These are phyloP conservation scores for Poecilobothrus nobilitatus DNA, from an alignment of 2,888 invertebrate species.

Conservation along the genomic window DNA sequence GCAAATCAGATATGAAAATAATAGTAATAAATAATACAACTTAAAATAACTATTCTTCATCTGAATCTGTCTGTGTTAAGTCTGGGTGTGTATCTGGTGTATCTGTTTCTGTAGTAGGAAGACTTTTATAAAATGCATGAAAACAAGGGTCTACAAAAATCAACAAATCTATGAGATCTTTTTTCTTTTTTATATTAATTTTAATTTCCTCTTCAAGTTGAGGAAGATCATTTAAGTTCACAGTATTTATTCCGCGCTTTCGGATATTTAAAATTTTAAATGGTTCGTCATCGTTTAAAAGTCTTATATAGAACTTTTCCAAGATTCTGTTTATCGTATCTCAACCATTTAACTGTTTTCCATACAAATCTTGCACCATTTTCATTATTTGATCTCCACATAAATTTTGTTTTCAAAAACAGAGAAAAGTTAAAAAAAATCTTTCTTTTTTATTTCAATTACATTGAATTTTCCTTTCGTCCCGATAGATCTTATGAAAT, in stretches of 20 bases:
- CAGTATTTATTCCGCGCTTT: background rate
- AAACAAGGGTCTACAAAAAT: constrained; percentile 11
- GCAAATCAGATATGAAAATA: no score
- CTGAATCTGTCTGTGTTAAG: no score
- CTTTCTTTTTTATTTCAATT: no score
- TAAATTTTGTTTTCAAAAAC: no score
- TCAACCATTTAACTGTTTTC: constrained; percentile 5
- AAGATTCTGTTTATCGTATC: background rate
- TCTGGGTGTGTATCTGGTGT: no score
- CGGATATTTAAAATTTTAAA: constrained; percentile 9
- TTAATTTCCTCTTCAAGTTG: background rate
- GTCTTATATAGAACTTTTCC: constrained; percentile 54
- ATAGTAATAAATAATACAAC: no score
- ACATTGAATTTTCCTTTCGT: no score
- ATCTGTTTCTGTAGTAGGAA: background rate
- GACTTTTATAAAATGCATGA: background rate
- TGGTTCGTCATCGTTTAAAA: constrained; percentile 7
- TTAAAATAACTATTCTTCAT: no score
- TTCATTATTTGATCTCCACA: background rate
- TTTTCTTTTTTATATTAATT: constrained; percentile 9
- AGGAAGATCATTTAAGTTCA: background rate
- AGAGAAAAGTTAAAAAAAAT: no score
- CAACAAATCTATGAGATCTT: background rate
- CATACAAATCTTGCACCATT: background rate
- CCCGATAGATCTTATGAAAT: background rate